Evolutionary conservation across 2,797 vertebrate genomes (phyloP).

Genomic region (Emys orbicularis): DNA sequence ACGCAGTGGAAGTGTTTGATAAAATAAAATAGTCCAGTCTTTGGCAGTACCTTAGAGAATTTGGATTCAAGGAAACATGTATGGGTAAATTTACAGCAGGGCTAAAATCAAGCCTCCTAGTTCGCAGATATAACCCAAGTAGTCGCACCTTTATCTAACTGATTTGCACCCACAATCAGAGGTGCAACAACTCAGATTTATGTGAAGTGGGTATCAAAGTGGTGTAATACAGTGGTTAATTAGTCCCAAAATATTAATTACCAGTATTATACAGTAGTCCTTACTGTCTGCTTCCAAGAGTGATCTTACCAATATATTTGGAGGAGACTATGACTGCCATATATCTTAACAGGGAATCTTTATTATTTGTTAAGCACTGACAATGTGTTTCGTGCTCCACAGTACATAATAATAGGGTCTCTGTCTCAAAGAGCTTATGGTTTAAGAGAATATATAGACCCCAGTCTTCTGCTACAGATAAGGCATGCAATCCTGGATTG

Average conservation of each 20-base stretch:
- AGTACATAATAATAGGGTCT: background rate
- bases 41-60: background rate
- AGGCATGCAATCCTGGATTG: background rate
- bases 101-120: background rate
- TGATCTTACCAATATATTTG: background rate
- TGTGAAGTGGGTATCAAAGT: background rate
- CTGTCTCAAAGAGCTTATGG: background rate
- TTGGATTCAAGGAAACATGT: background rate
- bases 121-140: background rate
- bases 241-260: background rate
- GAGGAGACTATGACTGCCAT: background rate
- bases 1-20: background rate
- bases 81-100: background rate
- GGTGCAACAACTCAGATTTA: background rate
- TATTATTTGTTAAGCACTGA: constrained; percentile 18
- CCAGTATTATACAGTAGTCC: background rate
- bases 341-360: background rate
- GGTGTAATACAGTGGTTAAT: background rate
- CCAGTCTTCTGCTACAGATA: constrained; percentile 19
- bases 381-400: background rate
- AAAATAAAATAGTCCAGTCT: background rate
- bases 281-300: background rate
- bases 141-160: background rate
- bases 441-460: constrained; percentile 34
- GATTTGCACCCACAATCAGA: background rate